phyloP scores from a whole-genome alignment of 2,797 vertebrate genomes.

The Phataginus tricuspis region DNA sequence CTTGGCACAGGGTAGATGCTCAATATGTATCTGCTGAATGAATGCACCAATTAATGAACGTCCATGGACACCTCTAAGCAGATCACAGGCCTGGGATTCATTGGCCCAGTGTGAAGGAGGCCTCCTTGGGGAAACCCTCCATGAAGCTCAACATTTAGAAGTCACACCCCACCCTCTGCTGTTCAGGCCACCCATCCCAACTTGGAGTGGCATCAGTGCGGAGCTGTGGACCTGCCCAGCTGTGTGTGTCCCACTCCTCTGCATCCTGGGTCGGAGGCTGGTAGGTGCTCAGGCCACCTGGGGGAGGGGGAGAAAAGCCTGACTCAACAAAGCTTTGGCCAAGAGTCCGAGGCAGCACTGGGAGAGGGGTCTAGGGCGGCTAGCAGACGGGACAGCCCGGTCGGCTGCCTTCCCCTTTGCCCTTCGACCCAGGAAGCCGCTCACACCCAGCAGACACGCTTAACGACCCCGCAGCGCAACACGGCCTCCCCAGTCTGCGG shows the following conservation, averaged over 20 bases:
- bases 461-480: not conserved
- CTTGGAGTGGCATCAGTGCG: not conserved
- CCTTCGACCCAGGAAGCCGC: conserved; percentile 69
- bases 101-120: not conserved
- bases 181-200: not conserved
- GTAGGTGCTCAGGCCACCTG: not conserved
- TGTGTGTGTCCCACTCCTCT: not conserved
- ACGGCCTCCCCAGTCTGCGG: not conserved
- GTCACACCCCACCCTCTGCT: not conserved
- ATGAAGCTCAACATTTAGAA: not conserved
- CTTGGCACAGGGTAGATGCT: not conserved
- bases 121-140: not conserved
- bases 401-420: conserved; percentile 33
- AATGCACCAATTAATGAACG: not conserved
- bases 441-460: conserved; percentile 50
- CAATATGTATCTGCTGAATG: not conserved
- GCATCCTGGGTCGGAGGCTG: not conserved
- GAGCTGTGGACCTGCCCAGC: not conserved
- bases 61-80: not conserved
- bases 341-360: not conserved
- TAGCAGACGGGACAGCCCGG: not conserved
- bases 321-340: not conserved
- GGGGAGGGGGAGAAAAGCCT: not conserved
- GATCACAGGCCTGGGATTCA: not conserved
- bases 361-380: conserved; percentile 8